Evolutionary conservation across 2,113 vertebrate species (phyloP).

Genomic region (Datnioides undecimradiatus): DNA sequence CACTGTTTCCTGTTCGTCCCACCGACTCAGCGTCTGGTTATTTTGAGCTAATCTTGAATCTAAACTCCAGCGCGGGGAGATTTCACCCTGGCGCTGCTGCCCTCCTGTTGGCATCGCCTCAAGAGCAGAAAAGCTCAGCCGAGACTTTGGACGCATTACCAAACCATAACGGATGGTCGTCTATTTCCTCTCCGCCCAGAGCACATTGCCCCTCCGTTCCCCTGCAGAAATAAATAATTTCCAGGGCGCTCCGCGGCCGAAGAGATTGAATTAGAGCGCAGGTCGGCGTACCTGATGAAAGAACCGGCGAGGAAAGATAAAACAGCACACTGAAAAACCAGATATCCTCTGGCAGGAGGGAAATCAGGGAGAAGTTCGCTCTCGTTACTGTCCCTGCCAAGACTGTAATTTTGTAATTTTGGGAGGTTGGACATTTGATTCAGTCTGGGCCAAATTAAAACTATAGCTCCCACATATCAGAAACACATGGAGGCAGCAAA

Average conservation of each 20-base stretch:
- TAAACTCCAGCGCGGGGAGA: conserved; percentile 46
- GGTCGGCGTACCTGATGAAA: conserved; percentile 78
- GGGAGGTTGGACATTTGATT: conserved; percentile 74
- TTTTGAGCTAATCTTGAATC: conserved; percentile 53
- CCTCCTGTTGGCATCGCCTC: conserved; percentile 62
- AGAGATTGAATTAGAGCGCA: conserved; percentile 70
- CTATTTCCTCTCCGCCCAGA: conserved; percentile 67
- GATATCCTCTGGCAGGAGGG: conserved; percentile 69
- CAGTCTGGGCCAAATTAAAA: conserved; percentile 75
- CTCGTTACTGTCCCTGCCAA: conserved; percentile 68
- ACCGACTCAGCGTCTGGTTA: conserved; percentile 28
- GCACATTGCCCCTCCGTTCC: conserved; percentile 38
- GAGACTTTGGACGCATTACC: conserved; percentile 64
- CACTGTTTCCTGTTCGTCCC: neutral
- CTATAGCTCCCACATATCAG: conserved; percentile 75
- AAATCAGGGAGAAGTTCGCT: conserved; percentile 73
- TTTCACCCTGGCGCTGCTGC: conserved; percentile 57
- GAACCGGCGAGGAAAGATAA: conserved; percentile 60
- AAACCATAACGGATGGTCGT: conserved; percentile 67
- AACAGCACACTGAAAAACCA: conserved; percentile 70
- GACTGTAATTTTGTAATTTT: conserved; percentile 77
- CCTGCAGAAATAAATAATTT: conserved; percentile 75
- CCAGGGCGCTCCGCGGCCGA: conserved; percentile 58
- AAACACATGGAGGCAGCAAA: conserved; percentile 74
- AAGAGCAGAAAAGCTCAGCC: conserved; percentile 53